Evolutionary conservation across 2,888 invertebrate genomes (phyloP), one percentile per base, ranked within the genome.

Genomic region (Chaetoderma sp.): DNA sequence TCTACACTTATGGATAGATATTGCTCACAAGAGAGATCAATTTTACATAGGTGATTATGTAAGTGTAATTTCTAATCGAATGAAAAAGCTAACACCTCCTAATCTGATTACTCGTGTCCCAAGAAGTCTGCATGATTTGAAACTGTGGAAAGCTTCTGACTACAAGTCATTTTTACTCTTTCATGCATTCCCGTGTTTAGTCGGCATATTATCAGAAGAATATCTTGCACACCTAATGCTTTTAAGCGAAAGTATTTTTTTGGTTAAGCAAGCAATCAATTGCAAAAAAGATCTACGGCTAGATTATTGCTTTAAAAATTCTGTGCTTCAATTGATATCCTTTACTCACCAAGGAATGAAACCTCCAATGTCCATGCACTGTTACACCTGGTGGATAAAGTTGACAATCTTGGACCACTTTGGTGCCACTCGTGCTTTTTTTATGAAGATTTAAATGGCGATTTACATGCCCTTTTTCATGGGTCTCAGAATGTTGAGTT

Each of bases 1-100:
- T 13, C 36, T 68, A 16, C 52, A 45, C 16, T 21, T 74, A 21
- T 76, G 72, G 73, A 61, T 71, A 49, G 66, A 68, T 60, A 63
- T 27, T 33, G 16, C 50, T 0, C 42, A 66, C 25, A 58, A 47
- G 32, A 56, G 58, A 23, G 57, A 58, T 49, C 21, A 27, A 10
- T 71, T 50, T 36, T 67, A 32, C 30, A 68, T 61, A 13, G 13
- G 47, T 18, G 23, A 47, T 18, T 8, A 5, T 2, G 27, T 59
- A 6, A 32, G n/a, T 6, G 47, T 39, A 8, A 10, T 59, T 27
- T 21, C 45, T 21, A 47, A 10, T 5, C 27, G 30, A 45, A 47
- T 67, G 5, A n/a, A 50, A 4, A 6, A n/a, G 1, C 47, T 64
- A 2, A 63, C 42, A 50, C 67, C 67, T n/a, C 67, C 67, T 10